Evolutionary conservation across 2,888 invertebrate species (phyloP), one percentile per base, ranked within the genome.

Genomic region (Strigamia transsilvanica): DNA sequence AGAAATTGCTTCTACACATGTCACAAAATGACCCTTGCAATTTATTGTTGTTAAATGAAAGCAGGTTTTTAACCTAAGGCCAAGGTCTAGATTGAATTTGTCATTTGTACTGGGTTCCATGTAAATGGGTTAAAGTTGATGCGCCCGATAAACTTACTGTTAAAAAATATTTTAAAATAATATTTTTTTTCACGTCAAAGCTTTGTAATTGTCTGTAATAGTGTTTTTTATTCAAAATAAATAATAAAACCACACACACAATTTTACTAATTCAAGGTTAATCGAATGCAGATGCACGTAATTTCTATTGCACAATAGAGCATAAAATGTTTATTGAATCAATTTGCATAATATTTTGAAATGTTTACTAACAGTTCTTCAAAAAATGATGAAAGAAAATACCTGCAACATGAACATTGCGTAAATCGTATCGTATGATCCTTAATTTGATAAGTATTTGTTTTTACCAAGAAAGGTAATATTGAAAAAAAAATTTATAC

Each of bases 61-160:
- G 73, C 23, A 73, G 73, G 73, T 73, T 73, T 12, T 73, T 73
- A 73, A 73, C 73, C 73, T 73, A 73, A 73, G 73, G 73, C 73
- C 73, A 73, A 73, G 73, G 73, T 73, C 73, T 73, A 56, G 56
- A 56, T 56, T 56, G 56, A 56, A 18, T 56, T 56, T 56, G 56
- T 56, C 56, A 56, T 56, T 56, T 56, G 38, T 38, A 56, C 18
- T 56, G n/a, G 15, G 56, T 56, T 56, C 18, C 56, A 56, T 56
- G 56, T 56, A 56, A 56, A 56, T 56, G 56, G 56, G 56, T 56
- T 56, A 56, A 56, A 56, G 56, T 18, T 56, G 56, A 56, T 56
- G 56, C n/a, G 56, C 18, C 2, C 18, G 56, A 56, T 56, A 56
- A 56, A 56, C 21, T 27, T 56, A 18, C 56, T 56, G 18, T 18